phyloP scores from a whole-genome alignment of 2,797 vertebrate species.

The Spea hammondii region DNA sequence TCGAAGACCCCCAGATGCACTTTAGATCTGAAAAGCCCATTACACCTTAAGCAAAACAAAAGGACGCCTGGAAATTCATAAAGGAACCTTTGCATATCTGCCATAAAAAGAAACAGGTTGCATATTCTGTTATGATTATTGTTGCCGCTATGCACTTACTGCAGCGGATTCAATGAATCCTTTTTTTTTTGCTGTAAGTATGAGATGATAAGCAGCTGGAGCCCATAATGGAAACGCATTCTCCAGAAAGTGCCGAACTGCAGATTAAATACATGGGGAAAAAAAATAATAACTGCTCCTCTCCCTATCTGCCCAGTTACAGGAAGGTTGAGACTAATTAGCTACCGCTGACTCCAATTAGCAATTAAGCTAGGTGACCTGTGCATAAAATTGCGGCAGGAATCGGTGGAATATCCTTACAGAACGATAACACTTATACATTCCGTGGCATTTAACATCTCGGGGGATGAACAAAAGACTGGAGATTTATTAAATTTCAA shows the following conservation, averaged over 20 bases:
- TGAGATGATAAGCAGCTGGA: slow-evolving; percentile 40
- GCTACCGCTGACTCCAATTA: slow-evolving; percentile 29
- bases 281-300: slow-evolving; percentile 8
- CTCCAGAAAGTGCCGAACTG: slow-evolving; percentile 20
- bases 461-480: slow-evolving; percentile 37
- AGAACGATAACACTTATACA: background rate
- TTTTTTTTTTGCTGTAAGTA: slow-evolving; percentile 16
- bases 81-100: slow-evolving; percentile 39
- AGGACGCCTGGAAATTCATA: slow-evolving; percentile 41
- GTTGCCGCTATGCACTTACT: slow-evolving; percentile 37
- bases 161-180: slow-evolving; percentile 35
- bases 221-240: slow-evolving; percentile 22
- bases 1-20: slow-evolving; percentile 23
- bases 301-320: slow-evolving; percentile 16
- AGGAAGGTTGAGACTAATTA: slow-evolving; percentile 40
- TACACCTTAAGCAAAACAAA: slow-evolving; percentile 34
- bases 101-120: slow-evolving; percentile 10
- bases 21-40: slow-evolving; percentile 45
- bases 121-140: slow-evolving; percentile 42
- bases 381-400: slow-evolving; percentile 17
- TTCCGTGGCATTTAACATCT: background rate
- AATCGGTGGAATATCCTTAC: background rate
- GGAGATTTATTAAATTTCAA: slow-evolving; percentile 41
- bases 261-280: slow-evolving; percentile 22
- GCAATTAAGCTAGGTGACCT: slow-evolving; percentile 41